Base-by-base conservation (phyloP, 1,140 invertebrate genomes). In the Drosophila ambigua region DNA sequence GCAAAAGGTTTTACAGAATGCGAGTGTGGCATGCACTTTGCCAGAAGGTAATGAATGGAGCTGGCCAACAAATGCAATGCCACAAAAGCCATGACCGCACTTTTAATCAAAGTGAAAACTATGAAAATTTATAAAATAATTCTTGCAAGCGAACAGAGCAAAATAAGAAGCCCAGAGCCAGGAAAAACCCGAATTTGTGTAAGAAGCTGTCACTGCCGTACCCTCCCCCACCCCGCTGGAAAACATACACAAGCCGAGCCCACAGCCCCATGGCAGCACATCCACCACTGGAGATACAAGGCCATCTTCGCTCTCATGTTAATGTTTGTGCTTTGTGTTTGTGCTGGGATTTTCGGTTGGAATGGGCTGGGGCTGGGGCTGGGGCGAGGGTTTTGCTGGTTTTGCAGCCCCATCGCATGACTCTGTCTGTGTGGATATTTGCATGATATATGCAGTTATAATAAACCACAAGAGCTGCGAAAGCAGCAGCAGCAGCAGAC, bases 61-160 rank as follows among this genome's bases (percentile, higher is more conserved):
- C 78, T 85, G 55, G 49, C 48, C 79, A 83, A 49, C 61, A 75
- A 62, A 59, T 44, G 26, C 55, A 43, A 26, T 50, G 78, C 81
- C 81, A 63, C 82, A 85, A 66, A 87, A 82, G 78, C 74, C 83
- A 82, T 77, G 82, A 87, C 82, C 82, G 71, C 82, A 79, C 82
- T 87, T 87, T 87, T 87, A 87, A 87, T 87, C 84, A 87, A 87
- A 87, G 75, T 82, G 78, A 79, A 88, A 87, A 87, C 83, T 87
- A 87, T 87, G 82, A 82, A 88, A 78, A 88, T 87, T 82, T 88
- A 76, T 76, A 81, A 88, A 87, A 88, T 88, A 75, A 82, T 75
- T 88, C 74, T 79, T 48, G 62, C 60, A 81, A 81, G 61, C 74
- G 53, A 79, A 43, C 16, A 35, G 48, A 44, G 16, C 16, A 16